Conservation (phyloP, 2,797 vertebrate species). For the Galago senegalensis region DNA sequence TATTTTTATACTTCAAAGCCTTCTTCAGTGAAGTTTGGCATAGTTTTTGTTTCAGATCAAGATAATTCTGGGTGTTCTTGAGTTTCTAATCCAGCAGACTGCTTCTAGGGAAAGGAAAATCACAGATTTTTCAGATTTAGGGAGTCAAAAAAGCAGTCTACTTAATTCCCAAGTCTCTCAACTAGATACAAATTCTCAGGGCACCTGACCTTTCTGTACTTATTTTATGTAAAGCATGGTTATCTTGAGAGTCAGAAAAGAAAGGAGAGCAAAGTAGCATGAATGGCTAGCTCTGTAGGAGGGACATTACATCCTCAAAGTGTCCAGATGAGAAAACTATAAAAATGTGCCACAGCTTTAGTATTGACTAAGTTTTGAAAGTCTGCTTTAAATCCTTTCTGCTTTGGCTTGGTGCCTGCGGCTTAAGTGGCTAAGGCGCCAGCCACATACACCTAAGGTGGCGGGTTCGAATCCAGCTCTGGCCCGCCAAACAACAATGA, state of each 20-base stretch:
- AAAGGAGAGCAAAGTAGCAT: not conserved
- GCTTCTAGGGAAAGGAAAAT: constrained; percentile 30
- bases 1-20: constrained; percentile 57
- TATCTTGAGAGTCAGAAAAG: constrained; percentile 48
- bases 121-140: constrained; percentile 38
- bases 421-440: no score
- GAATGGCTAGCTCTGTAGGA: constrained; percentile 28
- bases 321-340: not conserved
- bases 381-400: not conserved
- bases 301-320: not conserved
- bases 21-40: constrained; percentile 41
- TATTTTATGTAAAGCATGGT: constrained; percentile 43
- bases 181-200: constrained; percentile 54
- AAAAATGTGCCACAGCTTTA: constrained; percentile 38
- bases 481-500: no score
- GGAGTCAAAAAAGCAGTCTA: not conserved
- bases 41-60: constrained; percentile 10
- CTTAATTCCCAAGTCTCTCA: constrained; percentile 39
- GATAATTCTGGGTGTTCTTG: constrained; percentile 17
- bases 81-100: constrained; percentile 47
- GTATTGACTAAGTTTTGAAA: constrained; percentile 45
- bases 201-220: not conserved
- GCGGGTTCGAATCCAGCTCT: no score
- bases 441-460: no score
- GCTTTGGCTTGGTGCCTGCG: not conserved